Base-by-base conservation (phyloP, 2,797 vertebrate genomes). In the Carapus acus region DNA sequence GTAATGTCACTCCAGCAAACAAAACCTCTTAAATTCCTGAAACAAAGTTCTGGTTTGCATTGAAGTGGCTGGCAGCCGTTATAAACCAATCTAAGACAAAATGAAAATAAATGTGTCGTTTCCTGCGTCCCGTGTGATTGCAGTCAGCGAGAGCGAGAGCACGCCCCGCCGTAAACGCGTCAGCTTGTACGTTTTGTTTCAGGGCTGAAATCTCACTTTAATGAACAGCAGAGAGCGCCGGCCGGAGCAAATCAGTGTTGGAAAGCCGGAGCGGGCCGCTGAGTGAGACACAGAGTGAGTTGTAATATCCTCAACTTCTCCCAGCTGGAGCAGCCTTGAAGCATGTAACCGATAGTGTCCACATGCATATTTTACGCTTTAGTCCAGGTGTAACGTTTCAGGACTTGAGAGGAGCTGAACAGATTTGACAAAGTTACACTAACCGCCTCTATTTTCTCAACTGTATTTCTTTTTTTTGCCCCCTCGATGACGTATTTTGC, bases 341-440 rank as follows among this genome's bases (percentile, higher is more conserved):
- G 62, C 81, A 69, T 82, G 80, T 85, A 86, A 83, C 74, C 24
- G 83, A 86, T 85, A 83, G 75, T 75, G 80, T 67, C 74, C 65
- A 9, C 80, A 83, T 86, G 82, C 78, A 85, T 85, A 85, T 85
- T 86, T 86, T 81, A 86, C 74, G 73, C 67, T 29, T 62, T 56
- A 58, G 73, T 42, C 57, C 77, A 79, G 78, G 78, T 83, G 77
- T 82, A 80, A 48, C n/a, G 67, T 83, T 82, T 77, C 84, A 80
- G 61, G 59, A 69, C 78, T 79, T 65, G 58, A 47, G 71, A 75
- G 62, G 62, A 71, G 65, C 65, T 78, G 74, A 83, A 82, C 74
- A 82, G 82, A 85, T 83, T 84, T 86, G 50, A 76, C 54, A 49
- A 73, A 73, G 54, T 58, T 49, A 42, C 31, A 33, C 6, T 2